Evolutionary conservation across 1,140 invertebrate species (phyloP).

Genomic region (Amyelois transitella): DNA sequence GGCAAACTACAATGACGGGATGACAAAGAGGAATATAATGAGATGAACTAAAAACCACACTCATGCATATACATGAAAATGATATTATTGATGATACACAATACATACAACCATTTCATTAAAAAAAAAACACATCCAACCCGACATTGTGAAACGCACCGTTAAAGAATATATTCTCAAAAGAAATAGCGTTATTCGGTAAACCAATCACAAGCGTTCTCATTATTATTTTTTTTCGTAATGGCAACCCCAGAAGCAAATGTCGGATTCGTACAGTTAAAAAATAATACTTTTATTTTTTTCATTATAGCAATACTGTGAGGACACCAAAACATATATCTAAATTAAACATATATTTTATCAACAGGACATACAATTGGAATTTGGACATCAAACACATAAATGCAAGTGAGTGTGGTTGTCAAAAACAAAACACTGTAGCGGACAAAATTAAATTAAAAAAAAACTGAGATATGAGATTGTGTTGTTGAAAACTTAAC

Average conservation of each 20-base stretch:
- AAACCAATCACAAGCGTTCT: constrained; percentile 74
- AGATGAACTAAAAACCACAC: constrained; percentile 60
- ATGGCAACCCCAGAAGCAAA: constrained; percentile 65
- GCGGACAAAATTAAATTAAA: constrained; percentile 33
- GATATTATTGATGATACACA: constrained; percentile 8
- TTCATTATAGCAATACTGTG: constrained; percentile 5
- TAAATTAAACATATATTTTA: constrained; percentile 17
- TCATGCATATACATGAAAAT: constrained; percentile 62
- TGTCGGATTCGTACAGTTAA: constrained; percentile 58
- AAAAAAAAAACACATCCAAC: constrained; percentile 40
- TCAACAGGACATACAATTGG: constrained; percentile 24
- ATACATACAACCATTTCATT: constrained; percentile 35
- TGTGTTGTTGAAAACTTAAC: neutral
- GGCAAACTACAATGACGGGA: constrained; percentile 27
- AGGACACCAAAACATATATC: constrained; percentile 22
- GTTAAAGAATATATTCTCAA: constrained; percentile 31
- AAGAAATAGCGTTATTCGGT: constrained; percentile 55
- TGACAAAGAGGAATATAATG: constrained; percentile 26
- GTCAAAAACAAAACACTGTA: constrained; percentile 60
- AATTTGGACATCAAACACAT: constrained; percentile 37
- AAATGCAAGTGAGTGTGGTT: constrained; percentile 74
- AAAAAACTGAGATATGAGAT: neutral
- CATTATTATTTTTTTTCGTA: constrained; percentile 47
- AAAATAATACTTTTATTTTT: constrained; percentile 21
- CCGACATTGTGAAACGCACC: constrained; percentile 58